Evolutionary conservation across 2,797 vertebrate genomes (phyloP).

Genomic region (Tapera naevia): DNA sequence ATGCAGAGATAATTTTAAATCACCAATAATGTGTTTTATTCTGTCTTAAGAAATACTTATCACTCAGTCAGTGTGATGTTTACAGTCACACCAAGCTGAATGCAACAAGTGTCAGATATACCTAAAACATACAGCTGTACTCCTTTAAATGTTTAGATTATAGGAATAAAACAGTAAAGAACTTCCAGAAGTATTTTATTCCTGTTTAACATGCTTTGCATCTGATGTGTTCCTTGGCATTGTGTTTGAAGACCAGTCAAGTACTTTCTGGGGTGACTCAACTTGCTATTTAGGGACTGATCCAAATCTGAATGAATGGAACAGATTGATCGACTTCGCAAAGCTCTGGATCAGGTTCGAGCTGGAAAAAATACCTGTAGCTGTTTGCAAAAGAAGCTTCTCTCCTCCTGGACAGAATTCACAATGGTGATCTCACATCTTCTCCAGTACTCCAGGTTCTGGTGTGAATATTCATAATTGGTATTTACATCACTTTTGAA

Average conservation of each 20-base stretch:
- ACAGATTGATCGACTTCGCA: neutral
- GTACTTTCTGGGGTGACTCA: neutral
- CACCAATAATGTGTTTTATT: neutral
- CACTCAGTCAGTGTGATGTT: neutral
- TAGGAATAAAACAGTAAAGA: neutral
- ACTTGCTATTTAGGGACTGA: neutral
- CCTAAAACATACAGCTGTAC: neutral
- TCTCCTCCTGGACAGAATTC: neutral
- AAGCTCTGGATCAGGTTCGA: neutral
- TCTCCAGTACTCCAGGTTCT: neutral
- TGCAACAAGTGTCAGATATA: neutral
- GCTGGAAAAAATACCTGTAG: neutral
- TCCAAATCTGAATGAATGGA: neutral
- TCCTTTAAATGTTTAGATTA: neutral
- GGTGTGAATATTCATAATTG: neutral
- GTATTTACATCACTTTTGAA: neutral
- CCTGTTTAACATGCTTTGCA: neutral
- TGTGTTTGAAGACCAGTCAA: neutral
- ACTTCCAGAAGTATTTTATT: neutral
- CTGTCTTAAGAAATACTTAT: neutral
- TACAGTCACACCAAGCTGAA: neutral
- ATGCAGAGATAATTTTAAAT: neutral
- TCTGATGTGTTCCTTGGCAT: neutral
- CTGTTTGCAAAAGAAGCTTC: neutral
- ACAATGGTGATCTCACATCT: neutral